Percentiles rank a stretch among this genome's conserved stretches.
phyloP scores from a whole-genome alignment of 2,888 invertebrate species.

The Calephelis perditalis region DNA sequence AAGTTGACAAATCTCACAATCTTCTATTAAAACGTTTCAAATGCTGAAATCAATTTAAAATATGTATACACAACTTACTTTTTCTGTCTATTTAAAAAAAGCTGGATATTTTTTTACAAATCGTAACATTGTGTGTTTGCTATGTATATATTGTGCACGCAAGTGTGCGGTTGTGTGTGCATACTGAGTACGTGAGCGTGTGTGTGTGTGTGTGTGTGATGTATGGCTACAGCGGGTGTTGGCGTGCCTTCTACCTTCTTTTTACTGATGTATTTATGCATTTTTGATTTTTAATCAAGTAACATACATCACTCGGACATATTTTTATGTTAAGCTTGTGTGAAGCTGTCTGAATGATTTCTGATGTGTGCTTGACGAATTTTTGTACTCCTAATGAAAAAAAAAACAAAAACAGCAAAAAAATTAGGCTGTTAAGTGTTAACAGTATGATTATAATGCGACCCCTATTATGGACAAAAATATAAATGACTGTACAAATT shows the following conservation, averaged over 20 bases:
- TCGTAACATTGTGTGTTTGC: slow-evolving; percentile 9
- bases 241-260: slow-evolving; percentile 48
- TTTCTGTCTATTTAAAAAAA: too few relatives aligned
- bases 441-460: slow-evolving; percentile 12
- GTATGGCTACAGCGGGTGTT: slow-evolving; percentile 55
- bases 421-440: slow-evolving; percentile 34
- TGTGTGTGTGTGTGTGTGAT: slow-evolving; percentile 37
- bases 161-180: slow-evolving; percentile 39
- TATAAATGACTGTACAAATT: neutral
- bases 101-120: slow-evolving; percentile 7
- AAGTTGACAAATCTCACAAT: too few relatives aligned
- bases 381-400: slow-evolving; percentile 27
- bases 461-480: neutral
- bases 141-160: slow-evolving; percentile 19
- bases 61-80: too few relatives aligned
- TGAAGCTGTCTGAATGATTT: slow-evolving; percentile 12
- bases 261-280: slow-evolving; percentile 58
- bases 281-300: slow-evolving; percentile 45
- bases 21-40: too few relatives aligned
- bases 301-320: slow-evolving; percentile 18
- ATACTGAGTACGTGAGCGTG: slow-evolving; percentile 28
- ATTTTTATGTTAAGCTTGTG: slow-evolving; percentile 8
- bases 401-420: slow-evolving; percentile 32
- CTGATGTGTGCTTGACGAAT: slow-evolving; percentile 14
- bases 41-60: too few relatives aligned